Base-by-base conservation (phyloP, 2,797 vertebrate species). In the Eupleurogrammus muticus region DNA sequence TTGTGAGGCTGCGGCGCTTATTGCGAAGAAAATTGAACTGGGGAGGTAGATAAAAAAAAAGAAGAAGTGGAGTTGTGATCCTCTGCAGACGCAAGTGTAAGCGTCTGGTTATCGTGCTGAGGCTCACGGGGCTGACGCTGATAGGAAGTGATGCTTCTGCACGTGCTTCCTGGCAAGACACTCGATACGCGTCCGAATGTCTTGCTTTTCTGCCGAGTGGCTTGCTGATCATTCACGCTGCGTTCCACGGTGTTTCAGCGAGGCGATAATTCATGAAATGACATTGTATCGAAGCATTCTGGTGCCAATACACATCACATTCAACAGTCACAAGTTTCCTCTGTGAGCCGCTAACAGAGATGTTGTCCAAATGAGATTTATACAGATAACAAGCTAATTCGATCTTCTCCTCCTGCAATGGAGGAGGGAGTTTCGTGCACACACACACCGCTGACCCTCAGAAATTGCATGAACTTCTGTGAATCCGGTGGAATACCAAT, bases 341-440 rank as follows among this genome's bases (percentile, higher is more conserved):
- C 3, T 28, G 28, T 28, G 6, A 3, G 6, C 28, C 3, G 6
- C 28, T 28, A 28, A 28, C 35, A 36, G 35, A 17, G 40, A 17
- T n/a, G 16, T 16, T 44, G 40, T 16, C 17, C 40, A 44, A 17
- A 17, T 17, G 16, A n/a, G 40, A 44, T 44, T 17, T 57, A 9
- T 8, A 20, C 1, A 19, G 21, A 71, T 52, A 53, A 62, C n/a
- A 20, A 28, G n/a, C 23, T 17, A 56, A 64, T 70, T 52, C 34
- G 12, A 11, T 12, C 13, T 50, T 12, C 4, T 23, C 32, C 5
- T 8, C n/a, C 13, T 4, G 20, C 14, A n/a, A n/a, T 28, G 1
- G 21, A 4, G 5, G 0, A 7, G 9, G 42, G 8, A 9, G 48
- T 12, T 40, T 55, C 32, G 5, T 5, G 23, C 3, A 56, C 16